Percentiles rank a stretch among this genome's conserved stretches.
Conservation (phyloP, 2,797 vertebrate species). For the Zalophus californianus region DNA sequence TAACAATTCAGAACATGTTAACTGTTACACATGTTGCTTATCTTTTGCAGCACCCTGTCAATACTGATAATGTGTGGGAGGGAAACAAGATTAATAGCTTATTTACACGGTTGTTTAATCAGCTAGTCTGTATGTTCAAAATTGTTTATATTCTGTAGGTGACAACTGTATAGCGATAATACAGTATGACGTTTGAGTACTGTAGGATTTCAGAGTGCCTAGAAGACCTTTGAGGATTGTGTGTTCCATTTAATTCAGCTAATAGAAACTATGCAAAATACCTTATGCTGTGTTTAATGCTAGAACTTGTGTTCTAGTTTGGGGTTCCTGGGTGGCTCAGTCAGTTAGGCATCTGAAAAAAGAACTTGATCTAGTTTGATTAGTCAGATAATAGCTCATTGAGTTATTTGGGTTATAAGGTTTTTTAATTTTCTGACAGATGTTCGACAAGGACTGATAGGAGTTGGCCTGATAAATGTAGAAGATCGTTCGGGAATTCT, state of each 20-base stretch:
- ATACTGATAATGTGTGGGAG: background rate
- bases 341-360: too few species aligned
- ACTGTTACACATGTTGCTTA: background rate
- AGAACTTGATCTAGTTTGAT: slow-evolving; percentile 21
- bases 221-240: background rate
- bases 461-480: slow-evolving; percentile 97
- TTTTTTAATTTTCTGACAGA: slow-evolving; percentile 87
- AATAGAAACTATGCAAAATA: background rate
- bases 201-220: background rate
- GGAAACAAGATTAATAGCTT: background rate
- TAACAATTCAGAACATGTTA: background rate
- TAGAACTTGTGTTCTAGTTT: background rate
- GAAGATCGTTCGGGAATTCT: slow-evolving; percentile 96
- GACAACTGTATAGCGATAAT: background rate
- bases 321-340: too few species aligned
- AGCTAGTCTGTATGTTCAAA: background rate
- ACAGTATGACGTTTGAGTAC: background rate
- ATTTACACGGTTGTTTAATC: background rate
- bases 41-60: background rate
- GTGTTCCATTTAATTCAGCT: background rate
- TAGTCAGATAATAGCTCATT: background rate
- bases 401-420: background rate
- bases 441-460: slow-evolving; percentile 96
- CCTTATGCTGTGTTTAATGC: background rate
- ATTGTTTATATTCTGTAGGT: background rate